Evolutionary conservation across 2,888 invertebrate species (phyloP), one percentile per base, ranked within the genome.

Genomic region (Orchesellides sinensis): DNA sequence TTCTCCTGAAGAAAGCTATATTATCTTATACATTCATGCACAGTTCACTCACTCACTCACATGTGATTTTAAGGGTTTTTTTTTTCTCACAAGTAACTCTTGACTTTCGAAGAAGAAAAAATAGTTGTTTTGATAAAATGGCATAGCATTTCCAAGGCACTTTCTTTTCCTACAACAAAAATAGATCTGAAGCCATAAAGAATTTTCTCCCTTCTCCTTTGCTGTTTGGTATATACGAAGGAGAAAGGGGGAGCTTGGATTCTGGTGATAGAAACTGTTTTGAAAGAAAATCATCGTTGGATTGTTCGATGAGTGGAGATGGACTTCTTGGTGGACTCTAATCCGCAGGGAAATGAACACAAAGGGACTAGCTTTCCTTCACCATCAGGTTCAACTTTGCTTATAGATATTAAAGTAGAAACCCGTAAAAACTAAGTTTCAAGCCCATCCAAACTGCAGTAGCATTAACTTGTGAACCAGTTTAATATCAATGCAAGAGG

Each of bases 281-380:
- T 78, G 78, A 40, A 19, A 78, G 78, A 63, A 78, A 77, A 78
- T 69, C 70, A 78, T 78, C 70, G 12, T n/a, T 45, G 54, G 29
- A 68, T 49, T 68, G 52, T 32, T 52, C 54, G 29, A 49, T 52
- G 69, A 69, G 81, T 75, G 66, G 59, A 69, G 72, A 82, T 85
- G 85, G 79, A 82, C 78, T 74, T 79, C n/a, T 83, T 75, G 79
- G 72, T 84, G 40, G 80, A 80, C 83, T 70, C 78, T 85, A 83
- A 85, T 85, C 83, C 83, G 74, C 70, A 65, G 82, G 82, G 82
- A 83, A 83, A 66, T 79, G 73, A 66, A 78, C 72, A 81, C 85
- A 80, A 40, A 35, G 27, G 79, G 75, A 84, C 84, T 59, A 75
- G 82, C 84, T 79, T 75, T 73, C 75, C 65, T 70, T 59, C 52